Evolutionary conservation across 2,888 invertebrate species (phyloP).

Genomic region (Calliopum simillimum): DNA sequence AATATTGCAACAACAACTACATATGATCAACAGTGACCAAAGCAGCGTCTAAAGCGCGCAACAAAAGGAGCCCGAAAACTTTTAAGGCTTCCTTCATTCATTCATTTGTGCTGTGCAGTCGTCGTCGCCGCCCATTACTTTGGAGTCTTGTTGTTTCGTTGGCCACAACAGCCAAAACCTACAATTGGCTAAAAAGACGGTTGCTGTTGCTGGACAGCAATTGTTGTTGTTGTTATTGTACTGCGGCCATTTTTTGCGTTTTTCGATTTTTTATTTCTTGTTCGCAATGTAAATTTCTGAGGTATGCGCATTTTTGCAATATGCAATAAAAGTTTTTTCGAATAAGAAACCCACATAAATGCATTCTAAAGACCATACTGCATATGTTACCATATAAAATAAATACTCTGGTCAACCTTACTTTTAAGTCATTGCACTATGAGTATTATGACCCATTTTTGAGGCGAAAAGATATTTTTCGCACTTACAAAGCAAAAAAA

Average conservation of each 20-base stretch:
- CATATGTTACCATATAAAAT: no score
- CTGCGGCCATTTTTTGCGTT: conserved; percentile 33
- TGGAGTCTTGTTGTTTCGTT: conserved; percentile 26
- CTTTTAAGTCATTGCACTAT: no score
- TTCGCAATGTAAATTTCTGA: no score
- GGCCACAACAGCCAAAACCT: conserved; percentile 29
- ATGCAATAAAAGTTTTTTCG: no score
- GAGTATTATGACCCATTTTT: no score
- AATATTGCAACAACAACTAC: conserved; percentile 1
- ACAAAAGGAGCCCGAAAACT: conserved; percentile 12
- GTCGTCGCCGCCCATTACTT: conserved; percentile 33
- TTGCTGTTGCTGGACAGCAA: conserved; percentile 12
- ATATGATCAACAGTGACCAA: not conserved
- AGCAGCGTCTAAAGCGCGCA: not conserved
- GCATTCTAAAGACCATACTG: no score
- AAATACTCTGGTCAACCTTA: no score
- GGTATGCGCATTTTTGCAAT: no score
- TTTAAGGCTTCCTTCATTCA: conserved; percentile 14
- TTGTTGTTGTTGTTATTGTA: conserved; percentile 5
- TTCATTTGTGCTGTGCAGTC: conserved; percentile 22
- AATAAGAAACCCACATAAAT: no score
- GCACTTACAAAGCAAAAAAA: no score
- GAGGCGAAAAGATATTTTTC: no score
- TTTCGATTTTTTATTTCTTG: not conserved
- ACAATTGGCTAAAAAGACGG: conserved; percentile 26